Conservation (phyloP, 2,797 vertebrate genomes). For the Pangasius djambal region DNA sequence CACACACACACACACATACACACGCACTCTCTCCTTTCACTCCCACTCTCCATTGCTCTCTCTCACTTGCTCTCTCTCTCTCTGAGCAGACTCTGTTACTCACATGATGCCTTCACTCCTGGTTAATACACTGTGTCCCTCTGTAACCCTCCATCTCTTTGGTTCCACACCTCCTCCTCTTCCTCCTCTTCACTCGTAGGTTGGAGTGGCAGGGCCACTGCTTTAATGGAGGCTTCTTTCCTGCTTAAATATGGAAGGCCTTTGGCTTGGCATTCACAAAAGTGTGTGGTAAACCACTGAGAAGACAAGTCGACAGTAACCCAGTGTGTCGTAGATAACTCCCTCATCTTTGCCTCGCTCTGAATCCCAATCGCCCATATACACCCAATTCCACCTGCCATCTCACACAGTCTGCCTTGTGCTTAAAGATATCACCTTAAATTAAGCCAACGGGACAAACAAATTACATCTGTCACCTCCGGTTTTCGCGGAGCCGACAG, state of each 20-base stretch:
- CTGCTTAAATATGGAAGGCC: conserved; percentile 49
- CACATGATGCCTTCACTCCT: conserved; percentile 65
- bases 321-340: conserved; percentile 48
- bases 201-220: conserved; percentile 22
- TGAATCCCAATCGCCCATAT: conserved; percentile 29
- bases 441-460: conserved; percentile 83
- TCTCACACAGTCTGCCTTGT: conserved; percentile 55
- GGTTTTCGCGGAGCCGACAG: conserved; percentile 79
- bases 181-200: conserved; percentile 29
- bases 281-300: conserved; percentile 37
- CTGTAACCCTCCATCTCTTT: conserved; percentile 49
- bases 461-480: conserved; percentile 84
- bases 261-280: conserved; percentile 42
- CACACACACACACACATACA: conserved; percentile 42
- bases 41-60: conserved; percentile 44
- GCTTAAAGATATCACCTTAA: conserved; percentile 77
- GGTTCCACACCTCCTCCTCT: conserved; percentile 20
- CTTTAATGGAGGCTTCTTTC: conserved; percentile 27
- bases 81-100: conserved; percentile 59
- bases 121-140: conserved; percentile 64
- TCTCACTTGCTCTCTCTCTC: conserved; percentile 43
- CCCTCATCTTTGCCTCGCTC: conserved; percentile 16
- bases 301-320: conserved; percentile 52
- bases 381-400: conserved; percentile 61
- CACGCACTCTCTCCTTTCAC: conserved; percentile 42